Percentiles rank a stretch among this genome's conserved stretches.
These are phyloP conservation scores for Malaclemys terrapin DNA, from an alignment of 2,113 vertebrate species.

Conservation along the genomic window DNA sequence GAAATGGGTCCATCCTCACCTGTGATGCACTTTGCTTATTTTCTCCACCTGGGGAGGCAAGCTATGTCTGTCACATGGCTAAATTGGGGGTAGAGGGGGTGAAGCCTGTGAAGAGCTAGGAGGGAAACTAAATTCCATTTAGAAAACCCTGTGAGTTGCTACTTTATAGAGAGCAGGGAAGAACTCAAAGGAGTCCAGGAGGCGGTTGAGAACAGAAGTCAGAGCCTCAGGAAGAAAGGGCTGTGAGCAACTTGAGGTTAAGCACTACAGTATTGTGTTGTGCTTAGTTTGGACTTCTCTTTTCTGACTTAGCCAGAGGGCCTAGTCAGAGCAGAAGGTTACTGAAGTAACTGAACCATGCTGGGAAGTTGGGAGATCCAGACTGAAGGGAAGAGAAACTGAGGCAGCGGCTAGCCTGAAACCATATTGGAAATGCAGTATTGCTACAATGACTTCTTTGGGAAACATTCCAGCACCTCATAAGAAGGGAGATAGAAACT, in stretches of 20 bases:
- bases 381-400: not conserved
- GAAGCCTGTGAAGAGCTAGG: not conserved
- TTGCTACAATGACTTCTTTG: not conserved
- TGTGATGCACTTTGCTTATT: no score
- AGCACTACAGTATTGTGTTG: not conserved
- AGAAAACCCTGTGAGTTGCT: not conserved
- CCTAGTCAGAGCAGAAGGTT: not conserved
- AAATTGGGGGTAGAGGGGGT: not conserved
- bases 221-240: not conserved
- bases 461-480: not conserved
- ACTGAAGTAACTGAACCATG: not conserved
- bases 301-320: not conserved
- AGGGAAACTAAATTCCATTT: not conserved
- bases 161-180: not conserved
- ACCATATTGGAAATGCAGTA: not conserved
- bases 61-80: not conserved
- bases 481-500: not conserved
- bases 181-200: not conserved
- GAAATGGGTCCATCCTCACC: not conserved
- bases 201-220: not conserved
- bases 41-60: no score
- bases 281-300: not conserved
- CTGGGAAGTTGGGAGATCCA: not conserved
- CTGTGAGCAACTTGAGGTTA: not conserved
- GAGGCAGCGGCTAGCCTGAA: not conserved